Evolutionary conservation across 2,888 invertebrate genomes (phyloP).

Genomic region (Drosophila kanekoi): DNA sequence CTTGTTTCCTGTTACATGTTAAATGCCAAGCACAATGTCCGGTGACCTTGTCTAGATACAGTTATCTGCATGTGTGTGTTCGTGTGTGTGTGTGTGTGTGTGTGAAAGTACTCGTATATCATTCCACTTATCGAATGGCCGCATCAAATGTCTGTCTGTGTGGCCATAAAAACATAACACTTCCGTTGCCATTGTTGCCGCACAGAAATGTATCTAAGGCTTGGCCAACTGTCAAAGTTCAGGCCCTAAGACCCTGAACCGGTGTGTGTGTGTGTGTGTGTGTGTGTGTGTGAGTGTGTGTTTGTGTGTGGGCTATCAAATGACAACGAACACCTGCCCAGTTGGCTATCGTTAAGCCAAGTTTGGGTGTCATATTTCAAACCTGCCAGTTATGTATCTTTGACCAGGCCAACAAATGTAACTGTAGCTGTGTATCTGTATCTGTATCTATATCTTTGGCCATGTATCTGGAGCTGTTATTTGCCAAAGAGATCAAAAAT

Average conservation of each 20-base stretch:
- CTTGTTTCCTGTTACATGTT: slow-evolving; percentile 49
- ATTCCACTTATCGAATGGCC: slow-evolving; percentile 66
- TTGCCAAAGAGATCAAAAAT: slow-evolving; percentile 42
- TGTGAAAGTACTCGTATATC: slow-evolving; percentile 52
- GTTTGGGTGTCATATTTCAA: slow-evolving; percentile 55
- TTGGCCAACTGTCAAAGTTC: slow-evolving; percentile 49
- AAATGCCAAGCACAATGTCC: slow-evolving; percentile 47
- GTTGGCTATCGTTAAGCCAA: slow-evolving; percentile 46
- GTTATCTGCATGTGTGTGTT: not conserved
- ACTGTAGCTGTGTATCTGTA: not conserved
- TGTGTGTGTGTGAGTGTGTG: not conserved
- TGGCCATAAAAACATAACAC: slow-evolving; percentile 65
- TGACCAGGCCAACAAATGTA: not conserved
- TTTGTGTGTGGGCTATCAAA: slow-evolving; percentile 41
- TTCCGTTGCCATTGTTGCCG: slow-evolving; percentile 52
- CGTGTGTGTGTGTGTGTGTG: not conserved
- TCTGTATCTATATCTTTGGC: slow-evolving; percentile 4
- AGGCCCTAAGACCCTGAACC: slow-evolving; percentile 14
- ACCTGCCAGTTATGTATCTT: slow-evolving; percentile 22
- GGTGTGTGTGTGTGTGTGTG: not conserved
- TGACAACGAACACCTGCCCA: slow-evolving; percentile 58
- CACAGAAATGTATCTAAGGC: slow-evolving; percentile 19
- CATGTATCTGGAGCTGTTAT: slow-evolving; percentile 1
- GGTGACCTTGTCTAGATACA: slow-evolving; percentile 54
- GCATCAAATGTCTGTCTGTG: slow-evolving; percentile 52